Conservation (phyloP, 1,140 invertebrate species). For the Idris sp. region DNA sequence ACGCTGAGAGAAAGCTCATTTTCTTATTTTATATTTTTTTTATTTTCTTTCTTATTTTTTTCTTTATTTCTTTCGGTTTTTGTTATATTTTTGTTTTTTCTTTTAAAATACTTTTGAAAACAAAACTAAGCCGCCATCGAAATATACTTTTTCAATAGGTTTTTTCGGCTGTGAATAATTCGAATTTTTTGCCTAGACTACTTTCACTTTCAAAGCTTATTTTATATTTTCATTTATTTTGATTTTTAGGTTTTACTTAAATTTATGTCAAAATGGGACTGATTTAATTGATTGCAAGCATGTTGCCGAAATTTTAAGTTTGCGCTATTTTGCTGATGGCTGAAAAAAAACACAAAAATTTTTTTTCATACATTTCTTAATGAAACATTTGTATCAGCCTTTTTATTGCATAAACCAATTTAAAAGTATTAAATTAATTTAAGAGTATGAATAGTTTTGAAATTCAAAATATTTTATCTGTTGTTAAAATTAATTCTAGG, state of each 20-base stretch:
- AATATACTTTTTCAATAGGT: slow-evolving; percentile 37
- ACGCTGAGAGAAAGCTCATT: slow-evolving; percentile 8
- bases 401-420: too few relatives aligned
- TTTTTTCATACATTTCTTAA: too few relatives aligned
- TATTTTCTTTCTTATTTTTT: slow-evolving; percentile 30
- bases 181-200: slow-evolving; percentile 8
- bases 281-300: slow-evolving; percentile 34
- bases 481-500: too few relatives aligned
- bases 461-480: too few relatives aligned
- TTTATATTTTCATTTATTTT: slow-evolving; percentile 10
- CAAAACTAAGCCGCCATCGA: slow-evolving; percentile 33
- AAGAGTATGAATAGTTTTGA: too few relatives aligned
- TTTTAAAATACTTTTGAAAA: slow-evolving; percentile 43
- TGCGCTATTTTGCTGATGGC: too few relatives aligned
- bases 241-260: slow-evolving; percentile 10
- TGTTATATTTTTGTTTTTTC: slow-evolving; percentile 41
- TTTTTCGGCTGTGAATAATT: slow-evolving; percentile 43
- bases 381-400: too few relatives aligned
- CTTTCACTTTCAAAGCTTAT: slow-evolving; percentile 14
- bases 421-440: too few relatives aligned
- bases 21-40: slow-evolving; percentile 1
- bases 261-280: slow-evolving; percentile 14
- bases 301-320: slow-evolving; percentile 21
- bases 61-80: slow-evolving; percentile 13
- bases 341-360: too few relatives aligned